These are phyloP conservation scores for Nipponia nippon DNA, from an alignment of 2,113 vertebrate species.

Conservation along the genomic window DNA sequence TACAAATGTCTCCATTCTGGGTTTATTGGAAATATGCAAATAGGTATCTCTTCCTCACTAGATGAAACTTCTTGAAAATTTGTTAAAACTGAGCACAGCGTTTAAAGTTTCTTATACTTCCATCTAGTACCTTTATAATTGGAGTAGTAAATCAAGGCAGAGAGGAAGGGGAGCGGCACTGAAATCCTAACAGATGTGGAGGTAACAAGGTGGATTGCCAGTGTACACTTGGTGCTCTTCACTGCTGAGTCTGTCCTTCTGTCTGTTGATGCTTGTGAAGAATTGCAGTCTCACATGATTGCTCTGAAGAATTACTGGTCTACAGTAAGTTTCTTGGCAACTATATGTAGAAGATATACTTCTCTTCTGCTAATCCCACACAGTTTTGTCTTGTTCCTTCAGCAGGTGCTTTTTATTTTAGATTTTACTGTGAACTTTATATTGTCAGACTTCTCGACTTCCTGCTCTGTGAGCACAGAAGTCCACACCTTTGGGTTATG, in stretches of 20 bases:
- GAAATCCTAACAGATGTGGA: neutral
- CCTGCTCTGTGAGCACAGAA: neutral
- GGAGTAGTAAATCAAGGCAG: neutral
- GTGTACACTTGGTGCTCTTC: neutral
- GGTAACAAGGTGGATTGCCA: neutral
- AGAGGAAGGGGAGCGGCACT: neutral
- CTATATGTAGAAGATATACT: neutral
- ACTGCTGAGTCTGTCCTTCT: neutral
- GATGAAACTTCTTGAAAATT: neutral
- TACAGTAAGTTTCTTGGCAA: neutral
- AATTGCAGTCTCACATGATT: neutral
- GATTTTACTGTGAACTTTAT: neutral
- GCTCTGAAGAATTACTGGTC: neutral
- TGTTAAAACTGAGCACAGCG: neutral
- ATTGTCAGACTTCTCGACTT: neutral
- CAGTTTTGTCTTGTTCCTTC: neutral
- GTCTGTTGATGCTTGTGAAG: neutral
- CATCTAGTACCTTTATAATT: neutral
- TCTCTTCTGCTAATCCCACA: neutral
- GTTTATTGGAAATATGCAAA: constrained; percentile 5
- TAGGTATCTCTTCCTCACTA: neutral
- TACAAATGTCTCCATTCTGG: neutral
- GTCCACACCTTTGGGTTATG: neutral
- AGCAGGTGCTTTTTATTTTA: neutral
- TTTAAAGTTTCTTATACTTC: neutral